Base-by-base conservation (phyloP, 1,140 invertebrate species). In the Coptotermes formosanus region DNA sequence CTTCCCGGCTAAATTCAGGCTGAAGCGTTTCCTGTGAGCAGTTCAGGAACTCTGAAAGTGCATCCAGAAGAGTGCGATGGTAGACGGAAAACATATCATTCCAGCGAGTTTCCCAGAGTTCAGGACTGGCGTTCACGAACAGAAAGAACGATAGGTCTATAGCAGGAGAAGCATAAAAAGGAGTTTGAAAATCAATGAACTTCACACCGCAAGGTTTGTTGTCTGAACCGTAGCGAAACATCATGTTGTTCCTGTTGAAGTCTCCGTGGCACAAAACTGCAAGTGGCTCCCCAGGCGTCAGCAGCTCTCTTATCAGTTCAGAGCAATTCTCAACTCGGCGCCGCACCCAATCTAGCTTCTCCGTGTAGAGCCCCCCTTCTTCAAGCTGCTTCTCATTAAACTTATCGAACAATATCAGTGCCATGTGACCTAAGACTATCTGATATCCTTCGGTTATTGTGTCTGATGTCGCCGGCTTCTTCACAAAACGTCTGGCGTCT, bases 61-160 rank as follows among this genome's bases (percentile, higher is more conserved):
- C 90, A 1, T 86, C 45, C 0, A 87, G 75, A 7, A 93, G 87
- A 0, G 88, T 88, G 7, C 87, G 48, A 16, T 88, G 88, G 86
- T 92, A 93, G 25, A 92, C 92, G 7, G 90, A 85, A 2, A 93
- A 87, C 1, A 93, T 25, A 0, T 86, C 86, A 14, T 91, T 89
- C n/a, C 89, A 89, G 14, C 91, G n/a, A 14, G 3, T 59, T 0
- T 91, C 90, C 2, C 91, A 87, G 0, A 93, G 89, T 0, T 90
- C 87, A 0, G 75, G 87, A 6, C 88, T 87, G 6, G 89, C 90
- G 82, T 89, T 89, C 19, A 92, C 84, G 86, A 89, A 91, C 2
- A 92, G 45, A 21, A 91, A 91, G 30, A 91, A 90, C 0, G 90
- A 89, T 4, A 92, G 45, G 64, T 93, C 92, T 9, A 91, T 86